Conservation (phyloP, 2,113 vertebrate genomes). For the Hippocampus barbouri region DNA sequence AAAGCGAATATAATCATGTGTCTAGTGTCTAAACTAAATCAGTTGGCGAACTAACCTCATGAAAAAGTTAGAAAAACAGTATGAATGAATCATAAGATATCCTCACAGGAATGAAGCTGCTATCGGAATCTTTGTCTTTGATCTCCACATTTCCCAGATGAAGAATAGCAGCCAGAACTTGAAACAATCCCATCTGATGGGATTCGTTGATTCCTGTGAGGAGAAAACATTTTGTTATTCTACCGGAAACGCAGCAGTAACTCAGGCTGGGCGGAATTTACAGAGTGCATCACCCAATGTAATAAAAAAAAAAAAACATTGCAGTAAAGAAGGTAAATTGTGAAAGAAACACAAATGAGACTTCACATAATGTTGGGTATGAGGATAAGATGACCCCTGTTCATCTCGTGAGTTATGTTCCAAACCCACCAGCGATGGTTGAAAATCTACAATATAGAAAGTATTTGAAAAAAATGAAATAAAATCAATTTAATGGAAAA, state of each 20-base stretch:
- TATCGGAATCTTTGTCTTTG: slow-evolving; percentile 89
- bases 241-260: neutral
- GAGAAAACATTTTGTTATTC: slow-evolving; percentile 1
- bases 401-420: too few species aligned
- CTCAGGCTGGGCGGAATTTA: neutral
- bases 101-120: slow-evolving; percentile 86
- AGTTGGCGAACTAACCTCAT: neutral
- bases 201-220: slow-evolving; percentile 88
- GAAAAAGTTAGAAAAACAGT: neutral
- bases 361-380: too few species aligned
- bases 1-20: neutral
- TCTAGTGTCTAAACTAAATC: neutral
- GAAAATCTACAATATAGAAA: too few species aligned
- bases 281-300: neutral
- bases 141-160: slow-evolving; percentile 94
- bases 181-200: slow-evolving; percentile 94
- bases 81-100: neutral
- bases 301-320: neutral
- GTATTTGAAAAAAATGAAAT: too few species aligned
- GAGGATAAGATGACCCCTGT: too few species aligned
- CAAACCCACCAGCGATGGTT: too few species aligned
- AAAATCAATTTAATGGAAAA: too few species aligned
- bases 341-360: too few species aligned
- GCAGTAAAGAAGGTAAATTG: too few species aligned
- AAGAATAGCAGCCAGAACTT: slow-evolving; percentile 92